These are phyloP conservation scores for Tenualosa thibaudeaui DNA, from an alignment of 2,797 vertebrate species.

Conservation along the genomic window DNA sequence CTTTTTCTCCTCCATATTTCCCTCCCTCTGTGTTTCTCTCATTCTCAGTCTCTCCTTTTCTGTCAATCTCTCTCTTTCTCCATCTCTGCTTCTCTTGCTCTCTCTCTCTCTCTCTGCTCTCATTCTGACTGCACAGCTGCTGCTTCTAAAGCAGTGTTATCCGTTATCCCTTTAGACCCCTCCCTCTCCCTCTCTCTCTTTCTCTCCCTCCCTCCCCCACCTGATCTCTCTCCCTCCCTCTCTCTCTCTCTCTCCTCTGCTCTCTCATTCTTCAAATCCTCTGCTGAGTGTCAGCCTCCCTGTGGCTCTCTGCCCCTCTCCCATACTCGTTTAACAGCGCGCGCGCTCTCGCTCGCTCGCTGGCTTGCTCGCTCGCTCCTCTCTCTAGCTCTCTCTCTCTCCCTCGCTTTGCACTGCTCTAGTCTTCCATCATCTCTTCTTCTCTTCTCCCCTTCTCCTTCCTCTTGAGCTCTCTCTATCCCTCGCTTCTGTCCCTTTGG, in stretches of 20 bases:
- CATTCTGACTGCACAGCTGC: conserved; percentile 75
- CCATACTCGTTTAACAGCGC: conserved; percentile 18
- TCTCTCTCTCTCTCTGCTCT: conserved; percentile 39
- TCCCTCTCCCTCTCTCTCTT: conserved; percentile 53
- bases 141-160: conserved; percentile 72
- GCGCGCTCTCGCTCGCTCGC: conserved; percentile 51
- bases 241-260: conserved; percentile 58
- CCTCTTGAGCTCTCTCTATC: conserved; percentile 52
- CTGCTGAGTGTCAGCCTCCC: conserved; percentile 85
- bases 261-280: conserved; percentile 76
- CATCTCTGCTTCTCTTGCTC: conserved; percentile 25
- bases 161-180: conserved; percentile 70
- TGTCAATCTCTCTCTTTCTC: conserved; percentile 17
- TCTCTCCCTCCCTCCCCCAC: conserved; percentile 56
- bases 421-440: conserved; percentile 55
- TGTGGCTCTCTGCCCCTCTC: conserved; percentile 60
- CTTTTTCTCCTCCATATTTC: too few species aligned
- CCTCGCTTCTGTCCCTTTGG: conserved; percentile 42
- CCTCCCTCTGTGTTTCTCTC: neutral
- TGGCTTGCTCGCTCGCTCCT: conserved; percentile 15
- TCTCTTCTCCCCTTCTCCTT: conserved; percentile 49
- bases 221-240: conserved; percentile 55
- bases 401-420: conserved; percentile 27
- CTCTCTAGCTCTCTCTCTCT: conserved; percentile 46
- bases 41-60: conserved; percentile 5